Base-by-base conservation (phyloP, 1,140 invertebrate genomes). In the Whitmania pigra region DNA sequence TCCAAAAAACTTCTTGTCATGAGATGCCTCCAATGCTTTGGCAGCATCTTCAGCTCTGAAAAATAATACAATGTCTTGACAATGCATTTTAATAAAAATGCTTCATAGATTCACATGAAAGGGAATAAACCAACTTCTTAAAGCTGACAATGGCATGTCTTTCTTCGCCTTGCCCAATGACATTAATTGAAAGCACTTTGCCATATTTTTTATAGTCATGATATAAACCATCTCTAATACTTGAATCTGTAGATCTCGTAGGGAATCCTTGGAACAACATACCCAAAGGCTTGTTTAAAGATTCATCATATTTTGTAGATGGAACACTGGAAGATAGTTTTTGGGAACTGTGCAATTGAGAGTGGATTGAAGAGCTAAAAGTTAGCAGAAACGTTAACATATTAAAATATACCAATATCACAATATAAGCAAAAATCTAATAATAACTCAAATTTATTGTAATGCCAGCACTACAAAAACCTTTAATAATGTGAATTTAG, bases 161-260 rank as follows among this genome's bases (percentile, higher is more conserved):
- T 75, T 91, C 89, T 22, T 87, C 87, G 73, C 88, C 90, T 76
- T 89, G 86, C 0, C 90, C 91, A 27, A 90, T 87, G 25, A 95
- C 87, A 79, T 91, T 93, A 36, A 97, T 93, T 86, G 90, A 92
- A 75, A 91, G 91, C 76, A 97, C 92, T 85, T 96, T 97, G 36
- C 94, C 93, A 83, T 97, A 92, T 78, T 97, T 97, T 84, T 97
- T 96, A 85, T 96, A 97, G 82, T 97, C 94, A 84, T 97, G 94
- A 85, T 93, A 97, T 73, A 97, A 86, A 73, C 93, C 93, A 84
- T 97, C 94, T 84, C 96, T 93, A 73, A 97, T 85, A 74, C 92
- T 95, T 74, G 92, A 93, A 83, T 82, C 81, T 17, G 60, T 72
- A 27, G 71, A 72, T 36, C 71, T 18, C 0, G 43, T 49, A 29